Evolutionary conservation across 1,140 invertebrate species (phyloP).

Genomic region (Camponotus floridanus): DNA sequence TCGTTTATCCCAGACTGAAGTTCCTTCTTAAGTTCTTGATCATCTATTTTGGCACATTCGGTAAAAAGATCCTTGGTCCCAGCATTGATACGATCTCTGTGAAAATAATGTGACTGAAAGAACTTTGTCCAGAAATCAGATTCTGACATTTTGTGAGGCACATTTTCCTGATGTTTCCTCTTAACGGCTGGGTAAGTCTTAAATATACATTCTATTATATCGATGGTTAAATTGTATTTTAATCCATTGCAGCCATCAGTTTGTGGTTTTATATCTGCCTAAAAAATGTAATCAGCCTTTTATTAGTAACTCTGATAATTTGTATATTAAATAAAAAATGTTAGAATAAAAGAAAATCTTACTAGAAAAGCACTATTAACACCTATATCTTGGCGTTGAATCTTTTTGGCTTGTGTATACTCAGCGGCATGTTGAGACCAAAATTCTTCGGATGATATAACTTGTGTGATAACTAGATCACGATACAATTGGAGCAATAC

Average conservation of each 20-base stretch:
- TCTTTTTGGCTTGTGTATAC: conserved; percentile 91
- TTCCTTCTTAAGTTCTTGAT: conserved; percentile 94
- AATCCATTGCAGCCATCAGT: conserved; percentile 98
- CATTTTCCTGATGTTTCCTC: conserved; percentile 98
- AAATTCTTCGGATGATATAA: conserved; percentile 98
- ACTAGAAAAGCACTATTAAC: conserved; percentile 86
- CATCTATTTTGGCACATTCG: conserved; percentile 98
- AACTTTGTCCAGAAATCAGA: conserved; percentile 99
- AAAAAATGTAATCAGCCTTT: conserved; percentile 66
- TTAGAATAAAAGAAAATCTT: conserved; percentile 56
- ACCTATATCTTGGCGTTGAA: conserved; percentile 93
- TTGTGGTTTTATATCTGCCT: conserved; percentile 98
- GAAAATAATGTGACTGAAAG: conserved; percentile 99
- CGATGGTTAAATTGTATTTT: conserved; percentile 98
- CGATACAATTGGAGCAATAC: conserved; percentile 94
- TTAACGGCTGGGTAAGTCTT: conserved; percentile 99
- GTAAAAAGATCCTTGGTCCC: conserved; percentile 97
- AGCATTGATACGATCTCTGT: conserved; percentile 96
- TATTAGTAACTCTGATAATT: conserved; percentile 5
- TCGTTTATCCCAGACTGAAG: conserved; percentile 92
- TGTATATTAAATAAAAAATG: conserved; percentile 25
- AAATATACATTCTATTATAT: conserved; percentile 99
- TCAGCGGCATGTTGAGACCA: conserved; percentile 95
- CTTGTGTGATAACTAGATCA: conserved; percentile 97
- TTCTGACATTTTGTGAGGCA: conserved; percentile 98